Evolutionary conservation across 2,797 vertebrate species (phyloP), one percentile per base, ranked within the genome.

Genomic region (Bradypodion ventrale): DNA sequence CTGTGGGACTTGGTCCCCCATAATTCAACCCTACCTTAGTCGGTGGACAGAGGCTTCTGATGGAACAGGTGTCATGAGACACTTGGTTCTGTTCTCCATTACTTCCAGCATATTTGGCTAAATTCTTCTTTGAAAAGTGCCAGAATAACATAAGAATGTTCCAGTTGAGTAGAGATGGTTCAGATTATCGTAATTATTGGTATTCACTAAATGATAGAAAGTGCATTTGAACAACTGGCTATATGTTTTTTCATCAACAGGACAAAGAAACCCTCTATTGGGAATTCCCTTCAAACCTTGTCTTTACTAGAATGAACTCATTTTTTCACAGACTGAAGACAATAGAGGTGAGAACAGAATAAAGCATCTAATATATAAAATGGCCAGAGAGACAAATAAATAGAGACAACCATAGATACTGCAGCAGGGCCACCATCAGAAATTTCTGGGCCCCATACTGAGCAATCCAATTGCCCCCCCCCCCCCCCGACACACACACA

Each of bases 271-370:
- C 80, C 0, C 89, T 90, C 35, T 87, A 80, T 37, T 97, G 96
- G 95, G 93, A 96, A 12, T 96, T 97, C 44, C 95, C 96, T 0
- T 94, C 94, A 0, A 69, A 86, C 0, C 90, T 96, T 0, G 81
- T 94, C 5, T 97, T 97, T 80, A 70, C 87, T 81, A 94, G 95
- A 52, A 93, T 94, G 83, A 95, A 96, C 0, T 21, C 89, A 76
- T 97, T 97, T 91, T 83, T 96, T 87, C 87, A 40, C 9, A 94
- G 95, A 1, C 37, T 97, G 72, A 90, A 85, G 88, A 94, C 40
- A 52, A 94, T 97, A 0, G 89, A 96, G 95, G 96, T 97, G 90
- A 88, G 68, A 40, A 81, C 6, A 1, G 27, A 25, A 15, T 0
- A 29, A 44, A 10, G 0, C 1, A 32, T 59, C 52, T 42, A 40